Evolutionary conservation across 2,888 invertebrate species (phyloP).

Genomic region (Hydriomena furcata): DNA sequence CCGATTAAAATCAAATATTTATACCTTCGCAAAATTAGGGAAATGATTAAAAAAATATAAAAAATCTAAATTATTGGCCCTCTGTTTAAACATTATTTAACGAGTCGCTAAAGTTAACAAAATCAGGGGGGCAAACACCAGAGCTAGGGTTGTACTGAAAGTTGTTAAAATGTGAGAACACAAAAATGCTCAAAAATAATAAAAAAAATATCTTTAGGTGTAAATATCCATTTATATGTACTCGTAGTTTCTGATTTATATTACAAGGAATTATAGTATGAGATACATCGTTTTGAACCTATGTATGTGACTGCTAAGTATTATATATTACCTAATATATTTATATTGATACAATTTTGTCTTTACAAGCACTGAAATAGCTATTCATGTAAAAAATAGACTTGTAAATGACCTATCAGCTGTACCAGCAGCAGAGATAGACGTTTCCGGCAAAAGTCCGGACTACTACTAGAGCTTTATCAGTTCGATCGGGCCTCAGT

Average conservation of each 20-base stretch:
- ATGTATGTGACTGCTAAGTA: too few species aligned
- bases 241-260: too few species aligned
- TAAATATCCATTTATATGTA: too few species aligned
- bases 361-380: too few species aligned
- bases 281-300: too few species aligned
- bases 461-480: slow-evolving; percentile 57
- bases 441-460: slow-evolving; percentile 40
- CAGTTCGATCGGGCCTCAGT: slow-evolving; percentile 55
- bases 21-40: slow-evolving; percentile 7
- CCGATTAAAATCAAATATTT: slow-evolving; percentile 12
- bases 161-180: too few species aligned
- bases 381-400: too few species aligned
- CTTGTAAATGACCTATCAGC: background rate
- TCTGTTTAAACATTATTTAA: slow-evolving; percentile 30
- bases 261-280: too few species aligned
- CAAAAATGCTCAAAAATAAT: too few species aligned
- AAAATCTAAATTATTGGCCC: slow-evolving; percentile 15
- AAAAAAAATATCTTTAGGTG: too few species aligned
- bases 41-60: slow-evolving; percentile 15
- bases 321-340: too few species aligned
- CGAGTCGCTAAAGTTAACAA: slow-evolving; percentile 47
- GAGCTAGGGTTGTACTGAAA: slow-evolving; percentile 16
- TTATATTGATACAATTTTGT: too few species aligned
- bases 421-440: background rate
- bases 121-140: slow-evolving; percentile 47